Percentiles rank a stretch among this genome's conserved stretches.
These are phyloP conservation scores for Nebria brevicollis DNA, from an alignment of 2,888 invertebrate genomes.

Conservation along the genomic window DNA sequence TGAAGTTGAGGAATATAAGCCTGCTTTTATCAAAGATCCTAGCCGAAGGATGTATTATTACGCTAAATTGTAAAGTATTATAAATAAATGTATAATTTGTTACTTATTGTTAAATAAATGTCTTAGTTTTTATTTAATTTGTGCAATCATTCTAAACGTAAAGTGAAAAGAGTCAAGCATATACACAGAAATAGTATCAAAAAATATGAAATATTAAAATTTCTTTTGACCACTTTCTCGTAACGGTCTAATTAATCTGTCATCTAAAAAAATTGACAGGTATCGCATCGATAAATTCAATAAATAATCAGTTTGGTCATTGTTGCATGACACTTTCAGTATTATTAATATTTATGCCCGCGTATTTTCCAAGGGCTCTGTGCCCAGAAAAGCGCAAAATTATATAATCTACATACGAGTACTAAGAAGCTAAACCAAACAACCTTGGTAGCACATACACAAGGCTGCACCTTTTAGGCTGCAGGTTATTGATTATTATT, in stretches of 20 bases:
- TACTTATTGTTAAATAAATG: conserved; percentile 19
- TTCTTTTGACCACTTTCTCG: conserved; percentile 5
- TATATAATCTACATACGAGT: background rate
- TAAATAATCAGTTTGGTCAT: conserved; percentile 26
- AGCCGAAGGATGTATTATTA: conserved; percentile 61
- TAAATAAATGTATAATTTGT: conserved; percentile 9
- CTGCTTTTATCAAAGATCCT: conserved; percentile 59
- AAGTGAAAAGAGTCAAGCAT: background rate
- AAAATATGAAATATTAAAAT: background rate
- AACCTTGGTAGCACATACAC: background rate
- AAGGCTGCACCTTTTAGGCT: background rate
- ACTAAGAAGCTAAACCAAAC: background rate
- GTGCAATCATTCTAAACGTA: background rate
- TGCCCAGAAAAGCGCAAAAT: background rate
- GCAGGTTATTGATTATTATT: background rate
- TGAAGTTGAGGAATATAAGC: conserved; percentile 35
- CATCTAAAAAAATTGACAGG: background rate
- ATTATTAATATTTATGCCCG: background rate
- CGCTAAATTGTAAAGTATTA: conserved; percentile 50
- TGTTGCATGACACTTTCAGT: conserved; percentile 38
- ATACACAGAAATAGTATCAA: background rate
- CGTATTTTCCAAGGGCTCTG: background rate
- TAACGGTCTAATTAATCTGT: conserved; percentile 1
- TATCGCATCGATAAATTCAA: conserved; percentile 3
- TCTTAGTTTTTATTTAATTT: background rate